Conservation (phyloP, 35 echinoderm and acorn worm species). For the Nesometra sesokonis region DNA sequence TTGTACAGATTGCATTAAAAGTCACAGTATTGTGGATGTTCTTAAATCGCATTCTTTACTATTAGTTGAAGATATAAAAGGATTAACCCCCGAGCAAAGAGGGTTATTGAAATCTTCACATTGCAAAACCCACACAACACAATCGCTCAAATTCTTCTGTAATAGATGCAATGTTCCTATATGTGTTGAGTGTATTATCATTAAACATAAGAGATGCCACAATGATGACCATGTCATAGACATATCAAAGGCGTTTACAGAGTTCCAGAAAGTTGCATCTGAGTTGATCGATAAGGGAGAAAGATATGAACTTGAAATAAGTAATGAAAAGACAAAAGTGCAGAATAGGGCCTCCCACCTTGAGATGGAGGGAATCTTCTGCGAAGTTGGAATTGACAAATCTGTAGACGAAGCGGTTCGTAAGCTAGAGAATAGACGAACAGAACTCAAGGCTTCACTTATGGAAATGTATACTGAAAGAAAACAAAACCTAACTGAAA, state of each 20-base stretch:
- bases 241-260: neutral
- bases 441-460: neutral
- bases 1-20: neutral
- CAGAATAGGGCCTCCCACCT: neutral
- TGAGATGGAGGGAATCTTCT: neutral
- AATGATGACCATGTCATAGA: neutral
- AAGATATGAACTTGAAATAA: neutral
- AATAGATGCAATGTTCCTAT: neutral
- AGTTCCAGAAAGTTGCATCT: neutral
- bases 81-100: neutral
- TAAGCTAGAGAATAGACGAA: neutral
- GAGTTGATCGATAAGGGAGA: neutral
- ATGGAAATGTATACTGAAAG: neutral
- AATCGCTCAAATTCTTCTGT: neutral
- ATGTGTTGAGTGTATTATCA: neutral
- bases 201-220: neutral
- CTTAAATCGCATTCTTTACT: neutral
- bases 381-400: neutral
- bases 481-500: neutral
- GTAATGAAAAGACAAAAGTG: neutral
- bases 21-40: neutral
- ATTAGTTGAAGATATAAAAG: neutral
- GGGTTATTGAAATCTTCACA: neutral
- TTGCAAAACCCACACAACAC: neutral
- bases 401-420: neutral